These are phyloP conservation scores for Ctenicera cuprea DNA, from an alignment of 2,888 invertebrate species.

Conservation along the genomic window DNA sequence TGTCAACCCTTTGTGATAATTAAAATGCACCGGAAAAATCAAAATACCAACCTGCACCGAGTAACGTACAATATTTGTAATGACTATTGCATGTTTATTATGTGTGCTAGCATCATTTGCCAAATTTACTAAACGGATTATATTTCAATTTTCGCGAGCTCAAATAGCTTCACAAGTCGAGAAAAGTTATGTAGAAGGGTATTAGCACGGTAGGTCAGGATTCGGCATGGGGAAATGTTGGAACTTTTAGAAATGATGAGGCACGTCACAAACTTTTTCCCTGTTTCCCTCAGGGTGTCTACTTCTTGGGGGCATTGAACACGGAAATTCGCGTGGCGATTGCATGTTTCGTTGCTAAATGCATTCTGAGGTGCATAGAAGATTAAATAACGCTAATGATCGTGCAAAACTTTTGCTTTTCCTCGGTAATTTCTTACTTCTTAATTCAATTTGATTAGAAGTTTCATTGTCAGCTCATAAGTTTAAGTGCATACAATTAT, in stretches of 20 bases:
- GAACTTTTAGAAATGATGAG: conserved; percentile 62
- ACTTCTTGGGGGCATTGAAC: conserved; percentile 20
- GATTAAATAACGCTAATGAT: background rate
- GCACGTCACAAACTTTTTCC: conserved; percentile 46
- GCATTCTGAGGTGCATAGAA: no score
- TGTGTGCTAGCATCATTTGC: conserved; percentile 13
- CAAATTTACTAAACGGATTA: conserved; percentile 42
- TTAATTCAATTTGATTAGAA: no score
- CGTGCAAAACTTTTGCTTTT: no score
- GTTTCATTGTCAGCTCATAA: no score
- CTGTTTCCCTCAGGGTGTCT: conserved; percentile 40
- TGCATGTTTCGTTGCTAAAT: background rate
- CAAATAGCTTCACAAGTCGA: conserved; percentile 41
- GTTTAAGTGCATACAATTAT: no score
- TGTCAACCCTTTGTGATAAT: conserved; percentile 11
- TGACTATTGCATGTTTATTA: conserved; percentile 12
- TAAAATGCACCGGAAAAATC: conserved; percentile 18
- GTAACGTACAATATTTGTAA: conserved; percentile 3
- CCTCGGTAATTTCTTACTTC: no score
- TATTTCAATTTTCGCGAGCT: conserved; percentile 45
- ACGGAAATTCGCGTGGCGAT: background rate
- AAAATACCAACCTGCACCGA: background rate
- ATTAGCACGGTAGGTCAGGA: conserved; percentile 65
- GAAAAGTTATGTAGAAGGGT: conserved; percentile 55
- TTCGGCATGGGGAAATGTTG: conserved; percentile 53